Evolutionary conservation across 1,140 invertebrate genomes (phyloP), one percentile per base, ranked within the genome.

Genomic region (Agrypnia vestita): DNA sequence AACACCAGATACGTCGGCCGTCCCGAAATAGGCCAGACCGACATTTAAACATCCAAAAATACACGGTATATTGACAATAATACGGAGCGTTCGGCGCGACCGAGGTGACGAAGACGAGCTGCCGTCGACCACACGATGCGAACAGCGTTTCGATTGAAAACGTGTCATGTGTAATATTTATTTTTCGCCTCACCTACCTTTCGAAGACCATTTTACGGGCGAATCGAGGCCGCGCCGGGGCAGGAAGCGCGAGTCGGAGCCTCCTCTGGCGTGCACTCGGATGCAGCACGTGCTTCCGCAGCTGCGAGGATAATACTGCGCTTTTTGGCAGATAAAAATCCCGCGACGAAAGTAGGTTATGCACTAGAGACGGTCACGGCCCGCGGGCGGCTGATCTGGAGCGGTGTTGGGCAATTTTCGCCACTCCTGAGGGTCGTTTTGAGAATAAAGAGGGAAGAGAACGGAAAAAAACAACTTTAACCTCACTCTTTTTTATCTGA

Each of bases 401-500:
- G 17, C 8, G 13, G 46, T 4, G 46, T 47, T 21, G 43, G 9
- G 46, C 46, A 12, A 47, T 35, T 71, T 35, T 53, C 62, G 12
- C 62, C 7, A 43, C 19, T 35, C 15, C 62, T 35, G 19, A 4
- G 3, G 25, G 62, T 35, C 21, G 19, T 0, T 17, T 67, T 46
- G 11, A 67, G 35, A 11, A 43, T 25, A 13, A 11, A 4, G 15
- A 35, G 47, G 49, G 47, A 53, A 47, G 51, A 12, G 19, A 56
- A 56, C 47, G 19, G 15, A 49, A 56, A 73, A 73, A 53, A 73
- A 73, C 71, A 73, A 73, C 19, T 51, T 11, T 76, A 76, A 76
- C 75, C 75, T 76, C 75, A 76, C 75, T 43, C 62, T 76, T 76
- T 75, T 12, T 44, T 15, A 62, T 64, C 44, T 62, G 10, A 51